These are phyloP conservation scores for Lucilia sericata DNA, from an alignment of 1,140 invertebrate species.

Conservation along the genomic window DNA sequence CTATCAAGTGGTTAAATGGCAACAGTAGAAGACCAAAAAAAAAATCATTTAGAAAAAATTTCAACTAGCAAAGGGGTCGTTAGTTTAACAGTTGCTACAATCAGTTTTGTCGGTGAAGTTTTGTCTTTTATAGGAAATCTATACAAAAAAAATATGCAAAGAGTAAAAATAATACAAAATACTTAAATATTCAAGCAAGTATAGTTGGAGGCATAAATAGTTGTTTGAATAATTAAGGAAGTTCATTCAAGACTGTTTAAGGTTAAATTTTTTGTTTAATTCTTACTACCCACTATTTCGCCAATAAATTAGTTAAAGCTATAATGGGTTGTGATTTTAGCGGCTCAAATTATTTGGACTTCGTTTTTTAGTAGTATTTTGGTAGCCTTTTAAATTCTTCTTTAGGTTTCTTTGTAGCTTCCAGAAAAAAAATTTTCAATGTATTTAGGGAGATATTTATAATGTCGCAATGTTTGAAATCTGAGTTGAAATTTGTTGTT, in stretches of 20 bases:
- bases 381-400: too few relatives aligned
- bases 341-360: too few relatives aligned
- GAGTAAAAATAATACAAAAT: background rate
- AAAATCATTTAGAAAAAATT: background rate
- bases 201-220: background rate
- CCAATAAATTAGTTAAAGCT: too few relatives aligned
- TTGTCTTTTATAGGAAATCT: constrained; percentile 33
- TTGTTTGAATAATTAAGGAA: constrained; percentile 39
- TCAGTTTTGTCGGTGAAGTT: constrained; percentile 34
- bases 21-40: background rate
- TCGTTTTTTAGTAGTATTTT: too few relatives aligned
- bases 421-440: too few relatives aligned
- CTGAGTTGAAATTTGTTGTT: too few relatives aligned
- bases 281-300: too few relatives aligned
- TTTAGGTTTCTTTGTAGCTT: too few relatives aligned
- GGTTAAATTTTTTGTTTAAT: too few relatives aligned
- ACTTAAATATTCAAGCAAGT: background rate
- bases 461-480: too few relatives aligned
- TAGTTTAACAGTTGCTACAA: constrained; percentile 37
- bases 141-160: background rate
- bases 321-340: too few relatives aligned
- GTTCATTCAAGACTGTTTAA: background rate
- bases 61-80: constrained; percentile 22
- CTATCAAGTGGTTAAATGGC: background rate
- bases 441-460: too few relatives aligned